Base-by-base conservation (phyloP, 2,113 vertebrate genomes). In the Diphyllodes magnificus region DNA sequence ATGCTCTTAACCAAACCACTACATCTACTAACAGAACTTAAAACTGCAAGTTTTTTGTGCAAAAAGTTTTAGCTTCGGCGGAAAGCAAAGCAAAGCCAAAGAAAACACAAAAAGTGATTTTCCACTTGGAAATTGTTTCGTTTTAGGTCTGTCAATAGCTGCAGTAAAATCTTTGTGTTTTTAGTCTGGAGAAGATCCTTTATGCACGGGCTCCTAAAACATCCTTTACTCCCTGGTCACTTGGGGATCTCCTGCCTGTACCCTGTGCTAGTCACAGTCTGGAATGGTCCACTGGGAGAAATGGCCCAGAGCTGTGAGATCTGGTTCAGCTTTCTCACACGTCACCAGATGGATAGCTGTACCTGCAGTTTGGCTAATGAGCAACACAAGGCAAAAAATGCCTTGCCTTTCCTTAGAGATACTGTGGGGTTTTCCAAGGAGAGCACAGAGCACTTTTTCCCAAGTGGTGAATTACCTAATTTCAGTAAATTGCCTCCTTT, bases 401-500 rank as follows among this genome's bases (percentile, higher is more conserved):
- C 22, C 68, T 45, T 82, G 56, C 11, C 42, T 73, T 64, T 64
- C 82, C 50, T 73, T n/a, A 33, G 59, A 88, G 42, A 17, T 70
- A 15, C 51, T 39, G 35, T 59, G n/a, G 87, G 66, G 15, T 75
- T 91, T 95, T 94, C 90, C 85, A 86, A 80, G 53, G 56, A 80
- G 54, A 88, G 66, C 50, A 73, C 54, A 63, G 66, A 88, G 23
- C n/a, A 13, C 45, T 89, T 88, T 65, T 71, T 75, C 94, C 90
- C 94, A 70, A 71, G 93, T 47, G 88, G 66, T 81, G 60, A 95
- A 78, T 97, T 91, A 95, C 90, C 85, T 93, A 68, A 93, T 95
- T 96, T 95, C 95, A 90, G 93, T 93, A 93, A 95, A 95, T 93
- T 96, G 85, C 90, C 64, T 95, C 40, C 71, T 93, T 76, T 73